Percentiles rank a stretch among this genome's conserved stretches.
Conservation (phyloP, 2,888 invertebrate species). For the Geotrupes spiniger region DNA sequence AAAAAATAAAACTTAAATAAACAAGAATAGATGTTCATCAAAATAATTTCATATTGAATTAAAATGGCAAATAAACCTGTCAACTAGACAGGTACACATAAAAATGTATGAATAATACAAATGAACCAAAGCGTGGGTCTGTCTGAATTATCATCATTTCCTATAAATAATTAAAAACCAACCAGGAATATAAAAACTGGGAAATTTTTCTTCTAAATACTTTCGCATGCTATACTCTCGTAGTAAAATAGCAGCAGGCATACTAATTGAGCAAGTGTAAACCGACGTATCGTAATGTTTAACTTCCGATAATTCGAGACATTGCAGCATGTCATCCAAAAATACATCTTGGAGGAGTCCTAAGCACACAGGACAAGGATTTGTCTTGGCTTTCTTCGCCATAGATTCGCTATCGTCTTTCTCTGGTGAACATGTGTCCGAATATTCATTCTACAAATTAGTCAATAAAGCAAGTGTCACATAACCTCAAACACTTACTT, state of each 20-base stretch:
- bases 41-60: too few species aligned
- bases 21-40: too few species aligned
- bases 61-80: too few species aligned
- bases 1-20: too few species aligned
- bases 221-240: slow-evolving; percentile 66
- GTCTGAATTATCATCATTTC: too few species aligned
- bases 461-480: background rate
- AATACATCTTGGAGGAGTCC: slow-evolving; percentile 65
- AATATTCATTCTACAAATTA: slow-evolving; percentile 13
- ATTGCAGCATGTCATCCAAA: slow-evolving; percentile 54
- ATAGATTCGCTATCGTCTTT: slow-evolving; percentile 3
- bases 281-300: slow-evolving; percentile 61
- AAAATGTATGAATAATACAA: too few species aligned
- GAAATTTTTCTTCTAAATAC: slow-evolving; percentile 57
- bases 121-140: too few species aligned
- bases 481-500: slow-evolving; percentile 48
- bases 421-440: slow-evolving; percentile 17
- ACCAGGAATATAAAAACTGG: slow-evolving; percentile 51
- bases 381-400: slow-evolving; percentile 52
- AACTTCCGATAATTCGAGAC: slow-evolving; percentile 53
- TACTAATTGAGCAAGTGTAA: slow-evolving; percentile 68
- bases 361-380: slow-evolving; percentile 67
- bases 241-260: slow-evolving; percentile 66
- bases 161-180: too few species aligned
- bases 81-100: too few species aligned